phyloP scores from a whole-genome alignment of 2,113 vertebrate genomes.

The Chaetops frenatus region DNA sequence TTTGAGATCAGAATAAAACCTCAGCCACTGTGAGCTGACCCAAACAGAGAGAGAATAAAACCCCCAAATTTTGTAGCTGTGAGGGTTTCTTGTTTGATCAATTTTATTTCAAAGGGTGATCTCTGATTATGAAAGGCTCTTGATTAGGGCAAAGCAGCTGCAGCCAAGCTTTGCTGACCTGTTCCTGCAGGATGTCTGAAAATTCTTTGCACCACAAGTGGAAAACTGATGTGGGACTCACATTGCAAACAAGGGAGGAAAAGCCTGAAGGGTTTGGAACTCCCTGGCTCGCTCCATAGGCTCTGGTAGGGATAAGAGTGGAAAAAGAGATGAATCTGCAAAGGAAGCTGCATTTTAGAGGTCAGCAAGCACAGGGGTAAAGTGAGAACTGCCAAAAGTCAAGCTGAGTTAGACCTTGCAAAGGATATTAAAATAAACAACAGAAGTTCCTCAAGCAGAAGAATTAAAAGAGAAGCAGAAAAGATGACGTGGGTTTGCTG shows the following conservation, averaged over 20 bases:
- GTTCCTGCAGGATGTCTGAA: not conserved
- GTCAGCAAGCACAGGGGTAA: slow-evolving; percentile 30
- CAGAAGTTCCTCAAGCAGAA: slow-evolving; percentile 29
- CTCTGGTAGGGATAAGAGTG: not conserved
- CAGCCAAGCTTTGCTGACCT: not conserved
- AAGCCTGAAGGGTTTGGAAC: not conserved
- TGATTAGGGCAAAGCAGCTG: not conserved
- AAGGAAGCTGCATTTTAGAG: slow-evolving; percentile 52
- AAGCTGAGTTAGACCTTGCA: slow-evolving; percentile 57
- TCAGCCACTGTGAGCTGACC: not conserved
- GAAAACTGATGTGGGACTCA: not conserved
- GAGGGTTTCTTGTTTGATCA: not conserved
- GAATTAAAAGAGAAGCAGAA: not conserved
- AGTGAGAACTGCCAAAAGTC: slow-evolving; percentile 54
- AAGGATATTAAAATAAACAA: slow-evolving; percentile 64
- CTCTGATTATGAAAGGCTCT: not conserved
- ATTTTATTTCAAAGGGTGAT: not conserved
- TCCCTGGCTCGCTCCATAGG: not conserved
- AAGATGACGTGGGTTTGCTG: not conserved
- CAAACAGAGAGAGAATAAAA: not conserved
- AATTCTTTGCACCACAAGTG: not conserved
- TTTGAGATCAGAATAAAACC: not conserved
- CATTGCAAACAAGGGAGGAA: not conserved
- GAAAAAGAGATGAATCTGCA: slow-evolving; percentile 50
- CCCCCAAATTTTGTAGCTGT: too few relatives aligned